Evolutionary conservation across 2,888 invertebrate genomes (phyloP), one percentile per base, ranked within the genome.

Genomic region (Byasa hedistus): DNA sequence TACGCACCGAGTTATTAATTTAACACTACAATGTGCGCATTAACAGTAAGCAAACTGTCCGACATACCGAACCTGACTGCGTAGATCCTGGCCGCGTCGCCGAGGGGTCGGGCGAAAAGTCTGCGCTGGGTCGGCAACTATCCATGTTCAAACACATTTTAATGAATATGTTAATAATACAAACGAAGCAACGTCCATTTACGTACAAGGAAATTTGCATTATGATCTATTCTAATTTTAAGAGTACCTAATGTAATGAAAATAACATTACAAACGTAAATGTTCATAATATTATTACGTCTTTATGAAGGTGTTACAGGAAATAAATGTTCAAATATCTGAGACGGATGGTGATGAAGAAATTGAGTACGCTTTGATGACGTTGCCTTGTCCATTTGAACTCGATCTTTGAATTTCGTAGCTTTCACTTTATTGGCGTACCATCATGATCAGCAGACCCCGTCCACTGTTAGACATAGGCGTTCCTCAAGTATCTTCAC

Each of bases 81-180:
- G 81, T 72, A 76, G 72, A 74, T 73, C 77, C 77, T 69, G 75
- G 70, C 70, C 73, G 72, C 71, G 72, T 65, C 72, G 73, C 68
- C 71, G 75, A 70, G 77, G 77, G 85, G 85, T 86, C 86, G 82
- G 76, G 77, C 76, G 80, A 80, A 85, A 82, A 80, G 82, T 73
- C 77, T 79, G 80, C 76, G 80, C 76, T 82, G 76, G 86, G 85
- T 84, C 87, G 82, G 76, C 73, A 77, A 76, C 77, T 79, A 80
- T 77, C 73, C 77, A 81, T 76, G 76, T 82, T 78, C 78, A 80
- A 80, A 84, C 81, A 85, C 81, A 85, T 84, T 84, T 81, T 81
- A 84, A 87, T 87, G 81, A 83, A 83, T 89, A 91, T 91, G 89
- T 78, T 82, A 90, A 89, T 86, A 77, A 73, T 69, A 72, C 77